Evolutionary conservation across 2,888 invertebrate species (phyloP), one percentile per base, ranked within the genome.

Genomic region (Himalopsyche anomala): DNA sequence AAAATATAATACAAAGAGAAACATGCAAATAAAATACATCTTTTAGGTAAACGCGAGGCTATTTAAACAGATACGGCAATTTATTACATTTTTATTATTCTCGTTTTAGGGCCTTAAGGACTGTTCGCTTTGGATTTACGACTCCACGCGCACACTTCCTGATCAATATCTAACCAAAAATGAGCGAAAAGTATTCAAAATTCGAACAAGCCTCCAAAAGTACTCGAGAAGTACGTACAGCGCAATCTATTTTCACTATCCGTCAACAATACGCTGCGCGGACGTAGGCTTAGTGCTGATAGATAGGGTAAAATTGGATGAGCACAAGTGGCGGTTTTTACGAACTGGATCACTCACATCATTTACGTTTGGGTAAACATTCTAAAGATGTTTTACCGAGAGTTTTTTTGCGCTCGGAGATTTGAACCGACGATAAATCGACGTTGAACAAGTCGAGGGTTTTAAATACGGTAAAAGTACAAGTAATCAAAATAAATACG

Each of bases 221-320:
- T 62, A 45, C 36, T 40, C 51, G 79, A 9, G 5, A 6, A 42
- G 40, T 40, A 45, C 74, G 36, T 83, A 62, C 19, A 62, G 19
- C 62, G 62, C 62, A 62, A 62, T 62, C 62, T 62, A 62, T 62
- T 62, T 62, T 62, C 62, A 62, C 62, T 62, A 62, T 62, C 62
- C 62, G 62, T 82, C 82, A 85, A 85, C 84, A 82, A 83, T 83
- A 55, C 85, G 83, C 56, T 51, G 79, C 42, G 62, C 69, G 84
- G 84, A n/a, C 51, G 85, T 79, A 62, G 86, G 85, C 82, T 86
- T 80, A 85, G 81, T 80, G 83, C 85, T 51, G 83, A 88, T 82
- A 84, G 86, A 86, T 86, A 82, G 86, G 82, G 86, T 86, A 86
- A 87, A 87, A 88, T 86, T 83, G 86, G 88, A 86, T 88, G 86